phyloP scores from a whole-genome alignment of 2,888 invertebrate genomes.

The Ganaspis brasiliensis region DNA sequence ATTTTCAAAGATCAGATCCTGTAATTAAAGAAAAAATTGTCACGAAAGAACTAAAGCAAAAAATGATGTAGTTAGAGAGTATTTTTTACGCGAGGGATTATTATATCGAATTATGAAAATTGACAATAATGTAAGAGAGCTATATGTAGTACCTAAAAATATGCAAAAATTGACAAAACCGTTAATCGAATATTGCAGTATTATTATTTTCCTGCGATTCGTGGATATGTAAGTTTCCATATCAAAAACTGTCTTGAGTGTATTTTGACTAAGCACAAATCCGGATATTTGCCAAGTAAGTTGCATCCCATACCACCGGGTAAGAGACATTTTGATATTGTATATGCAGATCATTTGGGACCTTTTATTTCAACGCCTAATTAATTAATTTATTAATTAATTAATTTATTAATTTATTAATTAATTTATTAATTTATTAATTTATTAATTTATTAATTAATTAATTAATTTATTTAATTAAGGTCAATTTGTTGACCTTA shows the following conservation, averaged over 20 bases:
- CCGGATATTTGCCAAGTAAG: constrained; percentile 58
- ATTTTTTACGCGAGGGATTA: not conserved
- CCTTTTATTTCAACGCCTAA: constrained; percentile 57
- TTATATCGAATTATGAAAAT: constrained; percentile 7
- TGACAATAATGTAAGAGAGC: not conserved
- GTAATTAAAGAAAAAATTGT: too few species aligned
- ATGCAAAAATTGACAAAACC: constrained; percentile 59
- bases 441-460: too few species aligned
- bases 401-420: too few species aligned
- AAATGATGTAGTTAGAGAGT: not conserved
- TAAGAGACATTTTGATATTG: constrained; percentile 59
- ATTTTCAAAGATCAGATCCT: constrained; percentile 43
- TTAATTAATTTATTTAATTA: too few species aligned
- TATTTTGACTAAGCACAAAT: constrained; percentile 53
- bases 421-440: too few species aligned
- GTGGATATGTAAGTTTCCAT: constrained; percentile 58
- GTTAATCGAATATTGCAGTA: constrained; percentile 42
- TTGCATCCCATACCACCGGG: constrained; percentile 64
- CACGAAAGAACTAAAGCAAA: not conserved
- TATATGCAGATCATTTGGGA: constrained; percentile 63
- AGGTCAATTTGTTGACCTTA: too few species aligned
- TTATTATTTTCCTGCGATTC: constrained; percentile 61
- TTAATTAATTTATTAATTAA: too few species aligned
- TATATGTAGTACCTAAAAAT: constrained; percentile 44
- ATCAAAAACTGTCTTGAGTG: constrained; percentile 62